Evolutionary conservation across 2,113 vertebrate species (phyloP), one percentile per base, ranked within the genome.

Genomic region (Dipodomys stephensi): DNA sequence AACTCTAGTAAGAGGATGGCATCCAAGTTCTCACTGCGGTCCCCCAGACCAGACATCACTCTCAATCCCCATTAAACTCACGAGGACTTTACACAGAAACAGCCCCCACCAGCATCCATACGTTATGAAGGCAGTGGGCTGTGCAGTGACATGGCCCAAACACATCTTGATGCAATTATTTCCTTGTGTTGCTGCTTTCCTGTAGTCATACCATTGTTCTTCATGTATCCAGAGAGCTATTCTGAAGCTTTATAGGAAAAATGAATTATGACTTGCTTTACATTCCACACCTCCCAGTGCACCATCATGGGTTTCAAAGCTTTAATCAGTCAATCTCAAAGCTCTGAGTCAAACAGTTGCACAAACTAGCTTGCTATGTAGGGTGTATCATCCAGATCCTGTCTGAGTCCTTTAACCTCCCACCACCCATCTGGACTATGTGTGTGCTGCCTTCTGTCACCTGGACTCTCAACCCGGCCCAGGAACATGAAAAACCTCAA

Each of bases 101-200:
- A 80, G 53, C 60, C 81, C 71, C 67, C 78, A 44, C 10, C 35
- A 67, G 49, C 64, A 15, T 44, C 71, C 72, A 80, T 69, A 32
- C 73, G 10, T 81, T 62, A 86, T 0, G 32, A 25, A 91, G 30
- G 68, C 74, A 68, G n/a, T 9, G 28, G 72, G 72, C 90, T 46
- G 11, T 53, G 27, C 60, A 53, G 11, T 23, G 35, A 77, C 87
- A 82, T 0, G 4, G 60, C 22, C 90, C 82, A n/a, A 27, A 20
- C 44, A 69, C 94, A 87, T 90, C 90, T 77, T 93, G 96, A 88
- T 71, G 53, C 78, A 88, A 95, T 95, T 92, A 93, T 60, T 73
- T 90, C 87, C 82, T 81, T 64, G 28, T 88, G 78, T 73, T 13
- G 8, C 25, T 44, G 65, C 77, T 79, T 89, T 64, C 16, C 84